Percentiles rank a stretch among this genome's conserved stretches.
These are phyloP conservation scores for Sylvia borin DNA, from an alignment of 2,797 vertebrate species.

Conservation along the genomic window DNA sequence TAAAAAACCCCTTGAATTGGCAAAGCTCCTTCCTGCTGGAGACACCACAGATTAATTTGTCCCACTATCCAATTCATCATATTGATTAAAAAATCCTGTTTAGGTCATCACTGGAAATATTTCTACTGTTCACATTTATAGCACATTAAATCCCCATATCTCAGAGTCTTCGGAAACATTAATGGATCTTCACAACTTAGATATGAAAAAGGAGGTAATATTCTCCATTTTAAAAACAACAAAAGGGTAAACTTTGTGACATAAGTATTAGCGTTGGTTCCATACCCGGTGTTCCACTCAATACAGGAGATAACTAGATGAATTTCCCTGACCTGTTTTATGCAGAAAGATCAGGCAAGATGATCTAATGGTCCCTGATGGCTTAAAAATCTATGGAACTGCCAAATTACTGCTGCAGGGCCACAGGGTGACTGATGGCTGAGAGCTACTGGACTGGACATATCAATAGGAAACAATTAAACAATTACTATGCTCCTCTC, in stretches of 20 bases:
- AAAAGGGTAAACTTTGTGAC: background rate
- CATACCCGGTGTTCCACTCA: background rate
- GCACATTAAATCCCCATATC: background rate
- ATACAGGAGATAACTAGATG: background rate
- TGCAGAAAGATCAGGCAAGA: background rate
- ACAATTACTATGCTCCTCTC: background rate
- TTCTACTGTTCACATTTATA: background rate
- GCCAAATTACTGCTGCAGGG: background rate
- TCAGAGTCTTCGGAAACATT: background rate
- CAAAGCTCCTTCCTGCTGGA: background rate
- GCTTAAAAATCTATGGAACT: slow-evolving; percentile 41
- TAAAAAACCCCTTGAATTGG: background rate
- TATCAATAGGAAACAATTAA: background rate
- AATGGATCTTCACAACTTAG: background rate
- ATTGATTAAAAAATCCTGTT: slow-evolving; percentile 38
- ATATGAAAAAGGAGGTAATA: background rate
- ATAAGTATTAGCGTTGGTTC: background rate
- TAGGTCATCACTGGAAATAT: slow-evolving; percentile 23
- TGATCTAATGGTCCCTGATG: slow-evolving; percentile 20
- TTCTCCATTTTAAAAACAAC: background rate
- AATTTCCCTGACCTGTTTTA: slow-evolving; percentile 18
- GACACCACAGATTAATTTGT: slow-evolving; percentile 20
- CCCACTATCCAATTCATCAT: background rate
- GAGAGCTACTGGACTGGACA: background rate
- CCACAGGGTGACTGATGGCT: background rate